Percentiles rank a stretch among this genome's conserved stretches.
Conservation (phyloP, 1,140 invertebrate species). For the Ladona fulva region DNA sequence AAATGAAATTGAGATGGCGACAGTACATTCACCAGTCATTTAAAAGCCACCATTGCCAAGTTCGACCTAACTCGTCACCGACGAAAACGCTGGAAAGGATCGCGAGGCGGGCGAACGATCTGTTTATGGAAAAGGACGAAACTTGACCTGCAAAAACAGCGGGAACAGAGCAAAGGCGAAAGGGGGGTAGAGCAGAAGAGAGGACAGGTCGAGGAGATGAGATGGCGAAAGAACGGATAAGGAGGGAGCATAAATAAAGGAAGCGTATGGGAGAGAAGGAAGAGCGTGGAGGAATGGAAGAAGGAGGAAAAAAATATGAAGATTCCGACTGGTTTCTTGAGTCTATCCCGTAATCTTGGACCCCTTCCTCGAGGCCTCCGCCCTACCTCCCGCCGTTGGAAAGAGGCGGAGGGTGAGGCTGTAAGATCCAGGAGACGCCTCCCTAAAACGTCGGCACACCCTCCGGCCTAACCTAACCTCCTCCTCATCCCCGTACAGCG, state of each 20-base stretch:
- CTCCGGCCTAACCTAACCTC: not conserved
- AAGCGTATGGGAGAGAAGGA: not conserved
- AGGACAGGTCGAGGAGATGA: not conserved
- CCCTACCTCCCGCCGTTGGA: not conserved
- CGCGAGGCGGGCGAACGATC: no score
- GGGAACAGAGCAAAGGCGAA: no score
- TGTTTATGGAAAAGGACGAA: no score
- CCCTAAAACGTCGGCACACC: slow-evolving; percentile 1
- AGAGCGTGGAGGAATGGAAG: not conserved
- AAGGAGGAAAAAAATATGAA: not conserved
- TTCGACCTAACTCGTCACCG: no score
- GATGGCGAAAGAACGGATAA: not conserved
- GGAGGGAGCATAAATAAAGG: no score
- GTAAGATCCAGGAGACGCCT: not conserved
- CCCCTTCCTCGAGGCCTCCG: not conserved
- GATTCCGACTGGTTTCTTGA: not conserved
- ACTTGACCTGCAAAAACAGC: no score
- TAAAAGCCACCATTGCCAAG: no score
- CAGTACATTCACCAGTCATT: no score
- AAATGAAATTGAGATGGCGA: no score
- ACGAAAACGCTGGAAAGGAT: no score
- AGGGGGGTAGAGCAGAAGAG: not conserved
- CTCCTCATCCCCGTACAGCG: not conserved
- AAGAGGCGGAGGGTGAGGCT: not conserved
- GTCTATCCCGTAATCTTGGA: not conserved